These are phyloP conservation scores for Myiopsitta monachus DNA, from an alignment of 2,113 vertebrate genomes.

Conservation along the genomic window DNA sequence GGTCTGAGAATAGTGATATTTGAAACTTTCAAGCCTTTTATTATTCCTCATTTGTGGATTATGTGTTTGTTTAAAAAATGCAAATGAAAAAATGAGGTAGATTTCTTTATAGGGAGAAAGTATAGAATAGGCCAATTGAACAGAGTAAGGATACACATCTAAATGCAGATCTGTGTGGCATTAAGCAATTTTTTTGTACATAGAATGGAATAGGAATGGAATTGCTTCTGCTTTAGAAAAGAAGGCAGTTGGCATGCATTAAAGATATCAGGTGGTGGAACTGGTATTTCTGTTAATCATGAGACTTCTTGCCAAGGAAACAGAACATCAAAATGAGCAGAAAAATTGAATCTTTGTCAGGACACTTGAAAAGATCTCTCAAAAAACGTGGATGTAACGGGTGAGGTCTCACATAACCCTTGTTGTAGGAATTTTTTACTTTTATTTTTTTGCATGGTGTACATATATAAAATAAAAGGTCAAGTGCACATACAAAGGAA, in stretches of 20 bases:
- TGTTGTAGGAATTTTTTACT: not conserved
- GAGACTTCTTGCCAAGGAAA: not conserved
- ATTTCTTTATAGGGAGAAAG: not conserved
- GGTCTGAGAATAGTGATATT: not conserved
- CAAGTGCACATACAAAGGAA: not conserved
- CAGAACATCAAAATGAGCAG: not conserved
- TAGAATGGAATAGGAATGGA: not conserved
- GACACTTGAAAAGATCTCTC: not conserved
- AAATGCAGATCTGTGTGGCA: not conserved
- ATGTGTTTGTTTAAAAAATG: not conserved
- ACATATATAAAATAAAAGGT: not conserved
- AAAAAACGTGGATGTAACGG: not conserved
- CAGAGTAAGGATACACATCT: not conserved
- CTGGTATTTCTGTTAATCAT: not conserved
- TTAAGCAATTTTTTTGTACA: not conserved
- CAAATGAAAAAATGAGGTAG: accelerated
- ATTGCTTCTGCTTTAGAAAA: not conserved
- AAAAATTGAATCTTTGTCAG: not conserved
- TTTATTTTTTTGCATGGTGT: not conserved
- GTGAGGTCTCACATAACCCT: not conserved
- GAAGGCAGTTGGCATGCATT: not conserved
- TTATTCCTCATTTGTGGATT: not conserved
- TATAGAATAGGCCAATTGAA: not conserved
- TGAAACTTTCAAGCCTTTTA: not conserved
- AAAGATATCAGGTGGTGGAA: not conserved